These are phyloP conservation scores for Tipula helvola DNA, from an alignment of 2,888 invertebrate species.

Conservation along the genomic window DNA sequence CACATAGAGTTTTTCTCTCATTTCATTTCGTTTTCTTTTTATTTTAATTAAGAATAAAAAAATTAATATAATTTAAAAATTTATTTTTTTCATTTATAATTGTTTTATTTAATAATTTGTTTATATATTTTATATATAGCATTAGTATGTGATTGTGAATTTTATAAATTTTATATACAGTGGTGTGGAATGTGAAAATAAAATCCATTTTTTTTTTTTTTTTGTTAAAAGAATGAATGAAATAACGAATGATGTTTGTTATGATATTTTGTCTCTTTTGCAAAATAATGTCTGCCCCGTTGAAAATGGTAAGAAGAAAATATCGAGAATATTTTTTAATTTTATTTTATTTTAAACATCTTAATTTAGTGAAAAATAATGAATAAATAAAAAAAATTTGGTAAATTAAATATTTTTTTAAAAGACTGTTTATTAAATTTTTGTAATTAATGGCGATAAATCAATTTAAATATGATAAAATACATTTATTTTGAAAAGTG, in stretches of 20 bases:
- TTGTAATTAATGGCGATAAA: not conserved
- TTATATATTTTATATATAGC: not conserved
- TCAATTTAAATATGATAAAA: not conserved
- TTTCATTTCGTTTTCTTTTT: not conserved
- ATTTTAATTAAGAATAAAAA: not conserved
- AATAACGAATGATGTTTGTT: conserved; percentile 14
- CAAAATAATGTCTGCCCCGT: conserved; percentile 13
- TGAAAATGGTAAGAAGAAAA: conserved; percentile 14
- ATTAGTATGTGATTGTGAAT: not conserved
- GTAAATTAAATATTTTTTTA: not conserved
- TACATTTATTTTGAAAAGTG: not conserved
- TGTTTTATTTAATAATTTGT: not conserved
- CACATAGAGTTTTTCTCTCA: not conserved
- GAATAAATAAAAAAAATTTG: not conserved
- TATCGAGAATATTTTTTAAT: not conserved
- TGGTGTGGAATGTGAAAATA: not conserved
- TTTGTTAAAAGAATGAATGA: conserved; percentile 11
- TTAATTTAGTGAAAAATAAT: not conserved
- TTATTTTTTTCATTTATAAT: not conserved
- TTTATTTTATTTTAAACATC: not conserved
- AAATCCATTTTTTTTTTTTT: not conserved
- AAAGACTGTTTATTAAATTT: not conserved
- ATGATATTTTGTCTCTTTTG: conserved; percentile 13
- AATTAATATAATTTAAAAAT: not conserved
- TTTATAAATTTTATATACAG: not conserved